Base-by-base conservation (phyloP, 2,797 vertebrate genomes). In the Chiroxiphia lanceolata region DNA sequence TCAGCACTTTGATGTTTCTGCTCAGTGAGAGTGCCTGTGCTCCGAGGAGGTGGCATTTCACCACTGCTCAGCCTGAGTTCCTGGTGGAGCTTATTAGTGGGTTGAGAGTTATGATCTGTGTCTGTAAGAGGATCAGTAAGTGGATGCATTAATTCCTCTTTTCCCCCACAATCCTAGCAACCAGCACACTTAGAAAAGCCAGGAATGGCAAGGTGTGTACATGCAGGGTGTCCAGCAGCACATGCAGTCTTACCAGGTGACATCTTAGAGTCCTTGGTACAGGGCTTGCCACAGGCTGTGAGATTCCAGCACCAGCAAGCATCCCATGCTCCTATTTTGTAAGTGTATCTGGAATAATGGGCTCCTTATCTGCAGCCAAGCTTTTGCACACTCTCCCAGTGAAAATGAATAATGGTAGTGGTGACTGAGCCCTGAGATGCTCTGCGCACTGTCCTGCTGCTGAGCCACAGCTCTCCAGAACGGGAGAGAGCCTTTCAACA, bases 21-120 rank as follows among this genome's bases (percentile, higher is more conserved):
- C 31, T 27, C 6, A 6, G 8, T 20, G n/a, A 64, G 29, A 23
- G 25, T 5, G 11, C 51, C 45, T 31, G 74, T 78, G 67, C 56
- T 57, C 20, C 0, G 0, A 53, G 56, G 34, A 65, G 36, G 38
- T 10, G 2, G 38, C 9, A 1, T 51, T 50, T 51, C 50, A 26
- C 36, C n/a, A 15, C 64, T 0, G 0, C 25, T 25, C 63, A 25
- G 36, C 17, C n/a, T 2, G 0, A 19, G 12, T 6, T 67, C 68
- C 89, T 4, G 2, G 3, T 25, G 47, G 11, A 53, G 50, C 51
- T 76, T 21, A 6, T 69, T 13, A 26, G 20, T 3, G 9, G 23
- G 13, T 22, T 81, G 56, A 54, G 29, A 61, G 20, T 11, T 40
- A 63, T 25, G 11, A 15, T 19, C 69, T 53, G 14, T n/a, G 54